A percentile compares a stretch with the other conserved stretches of the same genome.
phyloP scores from a whole-genome alignment of 2,888 invertebrate genomes.

The Tipula helvola region DNA sequence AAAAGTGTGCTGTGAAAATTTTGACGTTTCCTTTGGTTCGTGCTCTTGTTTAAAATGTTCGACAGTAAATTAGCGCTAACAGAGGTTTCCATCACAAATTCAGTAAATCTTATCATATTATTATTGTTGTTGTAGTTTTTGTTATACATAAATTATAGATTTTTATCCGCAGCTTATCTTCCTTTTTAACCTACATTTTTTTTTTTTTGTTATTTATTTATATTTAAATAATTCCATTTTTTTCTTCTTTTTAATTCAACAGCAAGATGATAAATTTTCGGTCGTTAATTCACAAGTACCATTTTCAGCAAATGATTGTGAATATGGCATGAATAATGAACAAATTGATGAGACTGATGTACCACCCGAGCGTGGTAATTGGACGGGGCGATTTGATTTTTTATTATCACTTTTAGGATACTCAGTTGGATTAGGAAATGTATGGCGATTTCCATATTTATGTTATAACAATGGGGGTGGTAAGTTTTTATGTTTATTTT shows the following conservation, averaged over 20 bases:
- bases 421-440: constrained; percentile 61
- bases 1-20: too few species aligned
- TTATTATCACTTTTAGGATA: constrained; percentile 57
- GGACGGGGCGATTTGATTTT: constrained; percentile 66
- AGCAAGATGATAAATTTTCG: constrained; percentile 37
- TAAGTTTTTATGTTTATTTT: constrained; percentile 23
- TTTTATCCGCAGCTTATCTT: too few species aligned
- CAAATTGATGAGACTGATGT: constrained; percentile 25
- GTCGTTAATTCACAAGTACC: constrained; percentile 38
- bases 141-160: too few species aligned
- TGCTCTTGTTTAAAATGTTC: too few species aligned
- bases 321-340: constrained; percentile 11
- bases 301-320: constrained; percentile 23
- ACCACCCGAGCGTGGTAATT: constrained; percentile 51
- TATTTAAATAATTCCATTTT: neutral
- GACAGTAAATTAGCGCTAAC: too few species aligned
- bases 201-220: too few species aligned
- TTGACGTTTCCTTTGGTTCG: too few species aligned
- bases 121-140: too few species aligned
- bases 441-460: constrained; percentile 63
- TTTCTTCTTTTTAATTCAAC: neutral
- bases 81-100: too few species aligned
- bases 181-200: too few species aligned
- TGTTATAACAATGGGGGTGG: constrained; percentile 67
- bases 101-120: too few species aligned